Base-by-base conservation (phyloP, 2,113 vertebrate species). In the Phylloscopus whistleri region DNA sequence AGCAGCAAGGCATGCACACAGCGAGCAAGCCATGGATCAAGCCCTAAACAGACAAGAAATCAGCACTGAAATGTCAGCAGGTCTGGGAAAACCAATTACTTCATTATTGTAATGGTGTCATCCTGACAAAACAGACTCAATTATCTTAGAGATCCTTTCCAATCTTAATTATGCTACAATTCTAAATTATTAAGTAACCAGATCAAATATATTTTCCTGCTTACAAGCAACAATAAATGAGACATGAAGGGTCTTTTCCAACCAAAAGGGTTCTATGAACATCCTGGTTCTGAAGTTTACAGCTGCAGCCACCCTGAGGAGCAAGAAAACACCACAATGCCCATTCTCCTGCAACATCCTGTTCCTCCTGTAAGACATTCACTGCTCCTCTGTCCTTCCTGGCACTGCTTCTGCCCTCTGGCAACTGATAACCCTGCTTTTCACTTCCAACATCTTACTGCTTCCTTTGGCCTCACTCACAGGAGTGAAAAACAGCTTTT, bases 1-100 rank as follows among this genome's bases (percentile, higher is more conserved):
- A 64, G 64, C 21, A 15, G 30, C 20, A 51, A 91, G 43, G 33
- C 14, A 39, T 0, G 3, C 46, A 46, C 0, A 0, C 41, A 72
- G 35, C 9, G 12, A 67, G 19, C 17, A 49, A 79, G 21, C 13
- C n/a, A 64, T 2, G 8, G 55, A 62, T 20, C 27, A 39, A 80
- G 12, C 16, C 15, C 43, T 58, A 39, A 86, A 62, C 1, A 43
- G 4, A 59, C 18, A 86, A 31, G 52, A 84, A 60, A 48, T 28
- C 76, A 89, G 75, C 35, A 33, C 39, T 31, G 52, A 90, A 66
- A 59, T 35, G 14, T 21, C 69, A 78, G 7, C 37, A 60, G 31
- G 20, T 4, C 17, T 41, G 28, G 17, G 44, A 74, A 89, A 77
- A 84, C 33, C 23, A 27, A 70, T 13, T 39, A 12, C 13, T 89